A percentile compares a stretch with the other conserved stretches of the same genome.
Conservation (phyloP, 1,140 invertebrate genomes). For the Zaprionus vittiger region DNA sequence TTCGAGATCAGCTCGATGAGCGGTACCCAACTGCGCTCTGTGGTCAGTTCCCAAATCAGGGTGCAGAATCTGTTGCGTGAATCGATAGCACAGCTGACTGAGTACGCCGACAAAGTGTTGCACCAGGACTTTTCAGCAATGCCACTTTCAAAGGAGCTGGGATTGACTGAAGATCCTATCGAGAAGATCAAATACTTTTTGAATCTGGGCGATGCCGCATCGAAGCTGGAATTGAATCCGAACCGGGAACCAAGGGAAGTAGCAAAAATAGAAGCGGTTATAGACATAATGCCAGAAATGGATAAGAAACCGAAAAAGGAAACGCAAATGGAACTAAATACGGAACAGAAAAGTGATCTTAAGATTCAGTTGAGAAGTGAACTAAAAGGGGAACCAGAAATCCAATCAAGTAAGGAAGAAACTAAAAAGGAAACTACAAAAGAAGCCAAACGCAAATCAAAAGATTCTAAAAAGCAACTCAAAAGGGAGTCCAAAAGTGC, state of each 20-base stretch:
- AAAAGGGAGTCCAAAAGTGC: neutral
- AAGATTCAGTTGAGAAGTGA: neutral
- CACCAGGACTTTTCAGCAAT: neutral
- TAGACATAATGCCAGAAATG: neutral
- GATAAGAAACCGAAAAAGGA: neutral
- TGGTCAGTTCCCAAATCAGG: neutral
- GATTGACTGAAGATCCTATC: neutral
- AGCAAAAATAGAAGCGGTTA: neutral
- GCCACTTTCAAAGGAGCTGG: neutral
- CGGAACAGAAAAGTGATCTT: neutral
- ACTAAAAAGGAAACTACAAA: no score
- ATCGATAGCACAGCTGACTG: neutral
- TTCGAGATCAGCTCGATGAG: neutral
- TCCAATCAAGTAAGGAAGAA: no score
- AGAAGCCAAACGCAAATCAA: no score
- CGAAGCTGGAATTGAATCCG: neutral
- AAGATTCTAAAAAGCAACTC: no score
- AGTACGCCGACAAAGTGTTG: neutral
- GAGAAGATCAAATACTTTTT: neutral
- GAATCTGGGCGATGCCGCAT: neutral
- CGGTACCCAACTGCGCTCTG: neutral
- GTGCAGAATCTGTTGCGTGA: neutral
- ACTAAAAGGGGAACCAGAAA: no score
- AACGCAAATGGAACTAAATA: neutral
- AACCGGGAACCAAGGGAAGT: neutral